Evolutionary conservation across 1,140 invertebrate species (phyloP).

Genomic region (Bombus superbus): DNA sequence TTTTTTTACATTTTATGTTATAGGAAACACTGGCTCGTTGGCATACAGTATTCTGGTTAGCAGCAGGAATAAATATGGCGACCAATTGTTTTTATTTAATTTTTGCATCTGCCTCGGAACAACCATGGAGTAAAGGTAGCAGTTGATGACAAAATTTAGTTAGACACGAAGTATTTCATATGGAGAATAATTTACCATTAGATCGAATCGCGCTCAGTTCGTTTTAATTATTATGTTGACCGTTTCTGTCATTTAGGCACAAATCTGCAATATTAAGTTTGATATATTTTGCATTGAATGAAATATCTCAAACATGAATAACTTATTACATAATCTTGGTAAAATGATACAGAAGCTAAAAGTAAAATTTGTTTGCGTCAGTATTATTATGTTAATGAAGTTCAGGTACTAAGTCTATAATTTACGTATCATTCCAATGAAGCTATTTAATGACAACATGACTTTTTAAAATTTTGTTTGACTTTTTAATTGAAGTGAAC

Average conservation of each 20-base stretch:
- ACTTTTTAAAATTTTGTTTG: background rate
- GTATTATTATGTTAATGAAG: conserved; percentile 22
- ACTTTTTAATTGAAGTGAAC: background rate
- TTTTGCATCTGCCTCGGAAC: conserved; percentile 92
- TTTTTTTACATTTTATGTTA: conserved; percentile 65
- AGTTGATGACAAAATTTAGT: conserved; percentile 78
- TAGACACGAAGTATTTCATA: conserved; percentile 66
- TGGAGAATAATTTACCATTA: conserved; percentile 69
- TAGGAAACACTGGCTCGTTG: conserved; percentile 93
- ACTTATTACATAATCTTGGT: background rate
- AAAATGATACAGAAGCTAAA: background rate
- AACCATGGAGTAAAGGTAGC: conserved; percentile 86
- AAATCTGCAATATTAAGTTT: background rate
- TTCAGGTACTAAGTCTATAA: conserved; percentile 7
- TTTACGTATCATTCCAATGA: conserved; percentile 32
- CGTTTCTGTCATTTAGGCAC: conserved; percentile 29
- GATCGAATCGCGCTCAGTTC: conserved; percentile 74
- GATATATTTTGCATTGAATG: background rate
- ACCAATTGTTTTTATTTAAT: conserved; percentile 91
- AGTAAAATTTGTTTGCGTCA: conserved; percentile 15
- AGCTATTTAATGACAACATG: conserved; percentile 30
- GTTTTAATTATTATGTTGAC: conserved; percentile 54
- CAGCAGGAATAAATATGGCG: conserved; percentile 89
- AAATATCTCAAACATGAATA: background rate
- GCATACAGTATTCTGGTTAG: conserved; percentile 94